phyloP scores from a whole-genome alignment of 2,797 vertebrate species.

The Vireo griseus region DNA sequence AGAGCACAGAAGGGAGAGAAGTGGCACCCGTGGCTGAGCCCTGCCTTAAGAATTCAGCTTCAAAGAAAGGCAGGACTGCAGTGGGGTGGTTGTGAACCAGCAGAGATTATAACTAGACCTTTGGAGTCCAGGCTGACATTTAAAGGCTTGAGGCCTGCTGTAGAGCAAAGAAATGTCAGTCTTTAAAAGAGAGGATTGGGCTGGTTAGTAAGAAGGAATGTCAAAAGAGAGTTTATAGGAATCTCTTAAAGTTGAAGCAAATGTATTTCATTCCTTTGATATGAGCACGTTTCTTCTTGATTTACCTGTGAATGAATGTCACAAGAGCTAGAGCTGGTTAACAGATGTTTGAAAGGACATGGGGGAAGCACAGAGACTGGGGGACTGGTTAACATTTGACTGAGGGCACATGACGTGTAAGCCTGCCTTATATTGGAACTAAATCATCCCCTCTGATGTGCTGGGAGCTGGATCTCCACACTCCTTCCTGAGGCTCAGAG shows the following conservation, averaged over 20 bases:
- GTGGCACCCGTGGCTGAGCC: not conserved
- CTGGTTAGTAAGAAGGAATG: not conserved
- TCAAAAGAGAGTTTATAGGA: slow-evolving; percentile 3
- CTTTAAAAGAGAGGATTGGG: not conserved
- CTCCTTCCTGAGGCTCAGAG: not conserved
- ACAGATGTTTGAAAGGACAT: not conserved
- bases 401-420: not conserved
- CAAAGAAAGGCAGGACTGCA: not conserved
- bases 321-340: not conserved
- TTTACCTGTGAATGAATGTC: slow-evolving; percentile 1
- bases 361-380: not conserved
- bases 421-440: not conserved
- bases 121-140: slow-evolving; percentile 15
- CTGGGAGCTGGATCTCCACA: not conserved
- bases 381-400: not conserved
- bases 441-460: not conserved
- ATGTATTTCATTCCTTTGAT: slow-evolving; percentile 24
- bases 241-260: slow-evolving; percentile 18
- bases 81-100: not conserved
- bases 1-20: not conserved
- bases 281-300: not conserved
- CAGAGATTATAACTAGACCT: not conserved
- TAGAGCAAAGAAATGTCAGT: slow-evolving; percentile 35
- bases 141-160: slow-evolving; percentile 8
- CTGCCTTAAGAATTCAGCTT: not conserved